A percentile compares a stretch with the other conserved stretches of the same genome.
Evolutionary conservation across 2,797 vertebrate species (phyloP).

Genomic region (Hyperoplus lanceolatus): DNA sequence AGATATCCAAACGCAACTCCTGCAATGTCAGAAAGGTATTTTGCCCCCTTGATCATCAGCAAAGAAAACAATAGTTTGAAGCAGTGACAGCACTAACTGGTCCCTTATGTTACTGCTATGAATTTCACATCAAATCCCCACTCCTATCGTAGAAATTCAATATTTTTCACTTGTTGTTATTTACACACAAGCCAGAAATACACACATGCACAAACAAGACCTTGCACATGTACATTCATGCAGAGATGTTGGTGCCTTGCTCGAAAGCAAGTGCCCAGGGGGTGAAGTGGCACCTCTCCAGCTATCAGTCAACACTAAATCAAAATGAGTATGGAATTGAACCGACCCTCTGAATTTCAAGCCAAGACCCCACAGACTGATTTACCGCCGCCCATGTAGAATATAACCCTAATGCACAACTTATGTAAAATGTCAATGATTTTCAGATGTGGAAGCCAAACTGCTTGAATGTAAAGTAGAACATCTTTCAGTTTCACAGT

Average conservation of each 20-base stretch:
- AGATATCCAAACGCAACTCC: constrained; percentile 17
- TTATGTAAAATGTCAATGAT: constrained; percentile 27
- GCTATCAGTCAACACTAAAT: too few relatives aligned
- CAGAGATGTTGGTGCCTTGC: too few relatives aligned
- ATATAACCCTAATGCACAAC: constrained; percentile 28
- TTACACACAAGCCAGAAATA: too few relatives aligned
- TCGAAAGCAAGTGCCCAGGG: too few relatives aligned
- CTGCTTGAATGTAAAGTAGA: constrained; percentile 17
- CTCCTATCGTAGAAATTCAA: background rate
- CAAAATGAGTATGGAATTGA: too few relatives aligned
- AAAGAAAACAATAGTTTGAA: constrained; percentile 27
- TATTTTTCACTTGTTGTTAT: too few relatives aligned
- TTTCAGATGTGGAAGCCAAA: constrained; percentile 18
- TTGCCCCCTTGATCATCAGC: constrained; percentile 12
- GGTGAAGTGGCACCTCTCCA: too few relatives aligned
- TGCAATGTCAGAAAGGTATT: constrained; percentile 3
- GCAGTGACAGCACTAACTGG: constrained; percentile 1
- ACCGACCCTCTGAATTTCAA: too few relatives aligned
- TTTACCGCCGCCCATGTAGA: too few relatives aligned
- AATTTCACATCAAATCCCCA: constrained; percentile 29
- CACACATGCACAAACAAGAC: too few relatives aligned
- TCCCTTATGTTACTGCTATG: background rate
- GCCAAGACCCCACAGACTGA: too few relatives aligned
- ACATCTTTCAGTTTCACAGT: constrained; percentile 14
- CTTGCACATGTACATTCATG: too few relatives aligned